Evolutionary conservation across 1,140 invertebrate genomes (phyloP).

Genomic region (Ptiloglossa arizonensis): DNA sequence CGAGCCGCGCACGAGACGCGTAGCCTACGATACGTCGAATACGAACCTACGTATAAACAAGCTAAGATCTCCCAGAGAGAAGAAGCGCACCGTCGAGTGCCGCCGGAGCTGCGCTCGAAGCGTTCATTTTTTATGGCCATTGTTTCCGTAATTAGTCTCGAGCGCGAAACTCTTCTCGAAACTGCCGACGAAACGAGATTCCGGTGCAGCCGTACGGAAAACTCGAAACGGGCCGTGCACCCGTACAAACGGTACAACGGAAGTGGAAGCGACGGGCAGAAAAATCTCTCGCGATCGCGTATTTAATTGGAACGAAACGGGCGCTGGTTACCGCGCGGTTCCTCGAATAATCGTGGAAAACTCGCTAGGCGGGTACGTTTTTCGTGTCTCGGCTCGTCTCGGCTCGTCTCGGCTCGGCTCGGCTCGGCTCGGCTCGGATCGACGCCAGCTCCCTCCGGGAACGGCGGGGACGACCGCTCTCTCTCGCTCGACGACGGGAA

Average conservation of each 20-base stretch:
- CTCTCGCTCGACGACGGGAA: too few species aligned
- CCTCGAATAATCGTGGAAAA: constrained; percentile 54
- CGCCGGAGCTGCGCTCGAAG: constrained; percentile 31
- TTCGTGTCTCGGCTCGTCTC: constrained; percentile 32
- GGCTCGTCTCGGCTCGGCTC: too few species aligned
- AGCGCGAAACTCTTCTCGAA: constrained; percentile 42
- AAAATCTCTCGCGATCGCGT: constrained; percentile 54
- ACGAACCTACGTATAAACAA: constrained; percentile 37
- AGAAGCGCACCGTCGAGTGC: constrained; percentile 5
- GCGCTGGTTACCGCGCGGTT: constrained; percentile 22
- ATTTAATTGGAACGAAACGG: constrained; percentile 53
- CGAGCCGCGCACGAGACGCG: too few species aligned
- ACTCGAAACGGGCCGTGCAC: constrained; percentile 13
- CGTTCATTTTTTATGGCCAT: constrained; percentile 51
- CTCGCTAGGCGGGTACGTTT: not conserved
- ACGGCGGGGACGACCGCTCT: too few species aligned
- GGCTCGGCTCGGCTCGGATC: too few species aligned
- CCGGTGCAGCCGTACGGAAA: constrained; percentile 40
- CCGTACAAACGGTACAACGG: not conserved
- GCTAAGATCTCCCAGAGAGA: constrained; percentile 14
- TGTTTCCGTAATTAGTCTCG: constrained; percentile 52
- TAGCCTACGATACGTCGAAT: too few species aligned
- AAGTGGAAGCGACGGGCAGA: not conserved
- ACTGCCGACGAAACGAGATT: constrained; percentile 35
- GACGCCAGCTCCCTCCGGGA: too few species aligned